Base-by-base conservation (phyloP, 2,888 invertebrate genomes). In the Drosophila histrio region DNA sequence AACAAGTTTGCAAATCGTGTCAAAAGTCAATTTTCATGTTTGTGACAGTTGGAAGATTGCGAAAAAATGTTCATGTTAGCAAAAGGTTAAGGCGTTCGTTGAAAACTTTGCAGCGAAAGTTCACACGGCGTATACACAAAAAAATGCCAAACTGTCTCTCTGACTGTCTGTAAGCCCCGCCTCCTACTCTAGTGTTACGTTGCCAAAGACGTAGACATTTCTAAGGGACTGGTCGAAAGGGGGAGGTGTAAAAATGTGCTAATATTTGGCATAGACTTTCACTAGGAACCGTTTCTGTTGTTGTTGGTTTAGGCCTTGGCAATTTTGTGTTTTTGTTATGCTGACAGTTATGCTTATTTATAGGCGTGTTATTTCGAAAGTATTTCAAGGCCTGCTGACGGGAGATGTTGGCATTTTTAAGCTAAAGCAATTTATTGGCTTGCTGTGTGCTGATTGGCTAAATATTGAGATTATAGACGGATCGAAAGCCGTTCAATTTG, bases 261-360 rank as follows among this genome's bases (percentile, higher is more conserved):
- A 74, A 74, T 72, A 76, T 67, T 72, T 74, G 72, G 67, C 74
- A 50, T 43, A 47, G 62, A 67, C 66, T 74, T 74, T 72, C 47
- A 30, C 52, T 70, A 69, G 46, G 11, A 64, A 59, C 66, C 50
- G 39, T 38, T 62, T 62, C 36, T 43, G 57, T 32, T 64, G 54
- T 39, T 59, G 53, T 22, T 59, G 62, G 4, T 49, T 43, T 53
- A 30, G 68, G 56, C 58, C 58, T 39, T 65, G 60, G 65, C 60
- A 70, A 75, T 75, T 72, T 60, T 34, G 61, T 67, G 58, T 76
- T 72, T 60, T 75, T 77, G 73, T 77, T 77, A 69, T 72, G 34
- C 63, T 85, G 83, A 84, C 83, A 87, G 82, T 85, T 87, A 84
- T 87, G 83, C 87, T 87, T 84, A 87, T 84, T 84, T 84, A 84